These are phyloP conservation scores for Morelia viridis DNA, from an alignment of 2,797 vertebrate genomes.

Conservation along the genomic window DNA sequence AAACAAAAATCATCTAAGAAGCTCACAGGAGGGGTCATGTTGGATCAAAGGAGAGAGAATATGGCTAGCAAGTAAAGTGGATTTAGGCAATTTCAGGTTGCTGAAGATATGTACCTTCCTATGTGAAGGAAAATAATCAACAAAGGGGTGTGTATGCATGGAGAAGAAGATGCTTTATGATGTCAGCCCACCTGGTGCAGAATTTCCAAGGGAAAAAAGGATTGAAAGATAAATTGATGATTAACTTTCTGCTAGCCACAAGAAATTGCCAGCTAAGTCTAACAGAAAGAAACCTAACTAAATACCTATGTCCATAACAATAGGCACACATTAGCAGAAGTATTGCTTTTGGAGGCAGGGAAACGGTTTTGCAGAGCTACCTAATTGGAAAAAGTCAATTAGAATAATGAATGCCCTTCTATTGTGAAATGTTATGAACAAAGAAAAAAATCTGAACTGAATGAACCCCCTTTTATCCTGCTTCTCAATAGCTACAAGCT, in stretches of 20 bases:
- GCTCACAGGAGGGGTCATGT: not conserved
- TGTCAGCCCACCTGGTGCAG: not conserved
- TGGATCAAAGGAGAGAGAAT: not conserved
- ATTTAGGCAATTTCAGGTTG: not conserved
- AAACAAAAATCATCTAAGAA: not conserved
- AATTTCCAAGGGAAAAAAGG: not conserved
- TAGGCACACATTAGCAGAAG: not conserved
- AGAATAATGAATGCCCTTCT: not conserved
- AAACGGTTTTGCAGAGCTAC: not conserved
- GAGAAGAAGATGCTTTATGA: not conserved
- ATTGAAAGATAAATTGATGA: not conserved
- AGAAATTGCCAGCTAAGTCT: not conserved
- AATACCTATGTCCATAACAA: not conserved
- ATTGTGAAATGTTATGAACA: not conserved
- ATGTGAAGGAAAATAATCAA: not conserved
- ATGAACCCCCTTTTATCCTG: not conserved
- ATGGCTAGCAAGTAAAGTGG: not conserved
- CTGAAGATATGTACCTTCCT: not conserved
- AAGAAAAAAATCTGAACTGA: not conserved
- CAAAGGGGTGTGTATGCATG: not conserved
- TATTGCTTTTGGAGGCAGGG: not conserved
- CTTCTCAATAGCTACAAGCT: not conserved
- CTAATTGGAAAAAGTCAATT: not conserved
- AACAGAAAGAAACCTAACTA: not conserved
- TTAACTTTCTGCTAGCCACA: not conserved